phyloP scores from a whole-genome alignment of 1,140 invertebrate species.

The Episyrphus balteatus region DNA sequence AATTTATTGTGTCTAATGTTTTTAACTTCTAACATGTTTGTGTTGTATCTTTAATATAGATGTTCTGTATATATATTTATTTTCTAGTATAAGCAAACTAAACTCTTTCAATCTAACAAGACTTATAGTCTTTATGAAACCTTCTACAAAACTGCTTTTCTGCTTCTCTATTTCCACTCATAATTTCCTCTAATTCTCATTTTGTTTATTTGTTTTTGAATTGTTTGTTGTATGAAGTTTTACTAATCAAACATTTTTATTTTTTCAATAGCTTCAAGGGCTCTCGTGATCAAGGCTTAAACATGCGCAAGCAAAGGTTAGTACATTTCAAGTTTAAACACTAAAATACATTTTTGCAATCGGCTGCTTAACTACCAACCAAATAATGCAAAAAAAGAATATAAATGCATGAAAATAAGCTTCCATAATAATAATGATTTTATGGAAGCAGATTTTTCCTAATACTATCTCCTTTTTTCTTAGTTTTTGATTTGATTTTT shows the following conservation, averaged over 20 bases:
- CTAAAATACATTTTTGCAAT: conserved; percentile 15
- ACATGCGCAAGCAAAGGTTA: conserved; percentile 33
- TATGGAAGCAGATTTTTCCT: neutral
- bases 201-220: neutral
- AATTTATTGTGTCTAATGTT: no score
- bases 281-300: conserved; percentile 40
- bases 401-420: neutral
- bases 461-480: neutral
- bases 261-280: conserved; percentile 42
- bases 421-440: no score
- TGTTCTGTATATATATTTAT: no score
- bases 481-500: neutral
- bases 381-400: conserved; percentile 3
- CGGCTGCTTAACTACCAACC: conserved; percentile 22
- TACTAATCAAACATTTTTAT: conserved; percentile 2
- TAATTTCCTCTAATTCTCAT: neutral
- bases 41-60: no score
- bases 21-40: no score
- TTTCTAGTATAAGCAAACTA: no score
- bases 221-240: conserved; percentile 1
- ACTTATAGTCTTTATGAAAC: no score
- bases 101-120: no score
- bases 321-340: conserved; percentile 3
- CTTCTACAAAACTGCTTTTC: neutral
- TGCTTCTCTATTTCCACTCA: neutral